These are phyloP conservation scores for Phymorhynchus buccinoides DNA, from an alignment of 1,140 invertebrate genomes.

Conservation along the genomic window DNA sequence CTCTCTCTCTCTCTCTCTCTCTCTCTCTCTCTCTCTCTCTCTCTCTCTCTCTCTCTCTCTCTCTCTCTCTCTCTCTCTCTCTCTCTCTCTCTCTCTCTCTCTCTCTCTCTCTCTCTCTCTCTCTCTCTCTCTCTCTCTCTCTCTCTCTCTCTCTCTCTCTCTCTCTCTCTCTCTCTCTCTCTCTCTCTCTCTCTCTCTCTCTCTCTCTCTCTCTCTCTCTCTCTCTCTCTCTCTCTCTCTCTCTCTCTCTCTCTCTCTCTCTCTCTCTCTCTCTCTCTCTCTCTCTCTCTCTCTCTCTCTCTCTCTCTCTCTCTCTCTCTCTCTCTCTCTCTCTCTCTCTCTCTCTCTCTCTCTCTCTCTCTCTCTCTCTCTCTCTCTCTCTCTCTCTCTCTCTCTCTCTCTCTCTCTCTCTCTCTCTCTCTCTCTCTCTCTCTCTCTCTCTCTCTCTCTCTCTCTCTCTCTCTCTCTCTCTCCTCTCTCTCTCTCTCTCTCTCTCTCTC, in stretches of 20 bases:
- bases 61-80: background rate
- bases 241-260: too few species aligned
- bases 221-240: too few species aligned
- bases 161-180: background rate
- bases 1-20: too few species aligned
- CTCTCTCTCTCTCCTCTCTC: too few species aligned
- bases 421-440: constrained; percentile 9
- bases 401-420: background rate
- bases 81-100: background rate
- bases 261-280: too few species aligned
- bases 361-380: background rate
- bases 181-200: constrained; percentile 10
- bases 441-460: constrained; percentile 7
- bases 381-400: background rate
- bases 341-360: background rate
- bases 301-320: too few species aligned
- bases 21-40: too few species aligned
- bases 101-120: background rate
- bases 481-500: too few species aligned
- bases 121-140: constrained; percentile 2
- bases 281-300: too few species aligned
- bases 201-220: too few species aligned
- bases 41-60: too few species aligned
- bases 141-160: background rate
- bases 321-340: background rate